Percentiles rank a stretch among this genome's conserved stretches.
Conservation (phyloP, 2,113 vertebrate species). For the Albula goreensis region DNA sequence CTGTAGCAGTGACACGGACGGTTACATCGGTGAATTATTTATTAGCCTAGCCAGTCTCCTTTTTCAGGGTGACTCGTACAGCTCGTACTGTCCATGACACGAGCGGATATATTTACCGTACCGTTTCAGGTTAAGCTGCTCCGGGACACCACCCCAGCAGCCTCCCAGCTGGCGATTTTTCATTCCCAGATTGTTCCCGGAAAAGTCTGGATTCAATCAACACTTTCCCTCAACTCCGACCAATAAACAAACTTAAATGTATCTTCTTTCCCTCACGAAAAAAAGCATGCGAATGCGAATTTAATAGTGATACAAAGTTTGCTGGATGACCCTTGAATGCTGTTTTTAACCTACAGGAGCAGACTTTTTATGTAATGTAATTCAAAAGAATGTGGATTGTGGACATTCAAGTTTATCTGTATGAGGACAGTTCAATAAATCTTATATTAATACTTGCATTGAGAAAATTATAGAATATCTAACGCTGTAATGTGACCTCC, state of each 20-base stretch:
- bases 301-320: background rate
- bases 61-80: background rate
- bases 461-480: no score
- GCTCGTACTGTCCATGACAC: background rate
- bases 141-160: background rate
- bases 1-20: background rate
- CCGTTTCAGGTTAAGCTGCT: background rate
- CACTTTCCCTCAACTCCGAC: background rate
- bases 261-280: no score
- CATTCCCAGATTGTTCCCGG: background rate
- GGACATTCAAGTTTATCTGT: background rate
- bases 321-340: background rate
- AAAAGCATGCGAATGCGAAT: no score
- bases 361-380: no score
- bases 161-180: background rate
- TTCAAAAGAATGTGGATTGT: background rate
- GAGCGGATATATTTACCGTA: background rate
- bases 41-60: background rate
- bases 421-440: background rate
- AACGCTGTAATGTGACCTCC: background rate
- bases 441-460: no score
- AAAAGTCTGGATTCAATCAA: background rate
- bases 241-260: no score
- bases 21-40: background rate
- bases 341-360: no score